These are phyloP conservation scores for Ochotona curzoniae DNA, from an alignment of 2,113 vertebrate species.

Conservation along the genomic window DNA sequence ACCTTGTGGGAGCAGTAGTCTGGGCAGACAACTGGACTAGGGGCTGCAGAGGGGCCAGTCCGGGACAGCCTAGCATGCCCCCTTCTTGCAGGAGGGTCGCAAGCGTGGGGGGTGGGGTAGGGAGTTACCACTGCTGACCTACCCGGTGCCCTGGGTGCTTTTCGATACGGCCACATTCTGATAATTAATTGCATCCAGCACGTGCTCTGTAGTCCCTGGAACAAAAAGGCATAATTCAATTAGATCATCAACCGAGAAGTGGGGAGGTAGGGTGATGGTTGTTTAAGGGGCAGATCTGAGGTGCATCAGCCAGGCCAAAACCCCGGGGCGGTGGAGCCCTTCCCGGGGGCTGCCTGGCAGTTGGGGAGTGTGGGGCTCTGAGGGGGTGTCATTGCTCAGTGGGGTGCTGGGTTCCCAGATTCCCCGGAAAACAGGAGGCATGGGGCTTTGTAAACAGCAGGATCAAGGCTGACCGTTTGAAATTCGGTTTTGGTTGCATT, in stretches of 20 bases:
- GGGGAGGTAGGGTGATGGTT: constrained; percentile 71
- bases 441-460: background rate
- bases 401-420: background rate
- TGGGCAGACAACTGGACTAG: background rate
- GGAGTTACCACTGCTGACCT: constrained; percentile 78
- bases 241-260: constrained; percentile 88
- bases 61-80: constrained; percentile 75
- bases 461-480: background rate
- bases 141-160: constrained; percentile 73
- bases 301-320: constrained; percentile 82
- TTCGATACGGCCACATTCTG: constrained; percentile 78
- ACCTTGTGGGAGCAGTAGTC: constrained; percentile 28
- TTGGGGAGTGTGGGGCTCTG: constrained; percentile 68
- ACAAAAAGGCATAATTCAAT: constrained; percentile 87
- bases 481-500: constrained; percentile 42
- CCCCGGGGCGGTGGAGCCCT: constrained; percentile 81
- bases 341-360: constrained; percentile 64
- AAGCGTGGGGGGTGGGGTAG: constrained; percentile 59
- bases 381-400: background rate
- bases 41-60: constrained; percentile 74
- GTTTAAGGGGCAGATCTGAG: constrained; percentile 82
- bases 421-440: background rate
- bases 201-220: constrained; percentile 83
- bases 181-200: constrained; percentile 88
- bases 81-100: constrained; percentile 82